phyloP scores from a whole-genome alignment of 2,113 vertebrate genomes.

The Ammospiza caudacuta region DNA sequence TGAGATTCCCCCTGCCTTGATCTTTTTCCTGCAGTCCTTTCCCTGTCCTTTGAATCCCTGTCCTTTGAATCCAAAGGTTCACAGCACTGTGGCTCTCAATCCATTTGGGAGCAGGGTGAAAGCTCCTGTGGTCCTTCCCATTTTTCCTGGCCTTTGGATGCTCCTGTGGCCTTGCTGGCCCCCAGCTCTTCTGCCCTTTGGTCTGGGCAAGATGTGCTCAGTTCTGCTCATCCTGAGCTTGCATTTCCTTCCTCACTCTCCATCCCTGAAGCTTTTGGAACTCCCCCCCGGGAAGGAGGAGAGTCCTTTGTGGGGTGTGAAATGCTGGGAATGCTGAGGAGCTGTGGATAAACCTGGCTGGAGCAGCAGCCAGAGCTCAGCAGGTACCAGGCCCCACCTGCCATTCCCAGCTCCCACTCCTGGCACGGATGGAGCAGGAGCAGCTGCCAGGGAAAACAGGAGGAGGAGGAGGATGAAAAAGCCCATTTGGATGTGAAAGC shows the following conservation, averaged over 20 bases:
- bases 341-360: background rate
- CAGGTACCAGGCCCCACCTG: background rate
- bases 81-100: accelerated
- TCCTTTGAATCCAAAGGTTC: background rate
- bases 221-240: background rate
- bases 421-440: background rate
- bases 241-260: background rate
- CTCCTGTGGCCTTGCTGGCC: background rate
- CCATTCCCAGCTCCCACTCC: constrained; percentile 30
- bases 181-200: background rate
- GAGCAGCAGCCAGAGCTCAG: constrained; percentile 36
- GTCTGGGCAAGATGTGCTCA: background rate
- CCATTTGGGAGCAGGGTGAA: background rate
- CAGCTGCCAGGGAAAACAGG: constrained; percentile 7
- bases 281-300: background rate
- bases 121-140: background rate
- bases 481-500: constrained; percentile 1
- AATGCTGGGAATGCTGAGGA: background rate
- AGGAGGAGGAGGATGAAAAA: background rate
- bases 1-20: accelerated
- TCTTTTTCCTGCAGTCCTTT: background rate
- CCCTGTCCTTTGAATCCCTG: too few relatives aligned
- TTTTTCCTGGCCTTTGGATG: background rate
- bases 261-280: background rate
- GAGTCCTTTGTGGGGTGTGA: accelerated